phyloP scores from a whole-genome alignment of 1,140 invertebrate species.

The Hestina assimilis region DNA sequence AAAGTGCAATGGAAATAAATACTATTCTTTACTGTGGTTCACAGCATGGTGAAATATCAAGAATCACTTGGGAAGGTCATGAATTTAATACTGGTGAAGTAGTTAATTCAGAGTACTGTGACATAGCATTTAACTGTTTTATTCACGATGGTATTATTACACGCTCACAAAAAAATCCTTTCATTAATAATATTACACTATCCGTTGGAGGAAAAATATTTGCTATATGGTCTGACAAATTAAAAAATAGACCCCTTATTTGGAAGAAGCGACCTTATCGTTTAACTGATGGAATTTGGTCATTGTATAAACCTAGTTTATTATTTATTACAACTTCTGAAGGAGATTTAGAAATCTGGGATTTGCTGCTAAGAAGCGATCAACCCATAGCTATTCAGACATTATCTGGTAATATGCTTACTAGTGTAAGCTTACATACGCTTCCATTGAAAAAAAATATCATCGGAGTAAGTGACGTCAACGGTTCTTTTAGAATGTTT shows the following conservation, averaged over 20 bases:
- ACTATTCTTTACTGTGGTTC: slow-evolving; percentile 62
- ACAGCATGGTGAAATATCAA: slow-evolving; percentile 76
- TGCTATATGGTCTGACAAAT: slow-evolving; percentile 65
- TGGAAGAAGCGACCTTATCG: slow-evolving; percentile 65
- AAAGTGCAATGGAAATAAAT: slow-evolving; percentile 62
- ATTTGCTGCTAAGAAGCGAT: slow-evolving; percentile 66
- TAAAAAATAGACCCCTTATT: slow-evolving; percentile 49
- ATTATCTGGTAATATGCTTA: slow-evolving; percentile 68
- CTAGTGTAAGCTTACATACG: slow-evolving; percentile 76
- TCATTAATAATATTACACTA: slow-evolving; percentile 76
- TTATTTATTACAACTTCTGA: slow-evolving; percentile 62
- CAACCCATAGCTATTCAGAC: slow-evolving; percentile 65
- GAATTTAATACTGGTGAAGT: slow-evolving; percentile 79
- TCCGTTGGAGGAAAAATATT: slow-evolving; percentile 72
- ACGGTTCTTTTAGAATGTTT: slow-evolving; percentile 81
- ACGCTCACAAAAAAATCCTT: slow-evolving; percentile 78
- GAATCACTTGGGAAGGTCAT: slow-evolving; percentile 80
- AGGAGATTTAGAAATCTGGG: slow-evolving; percentile 69
- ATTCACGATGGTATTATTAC: slow-evolving; percentile 84
- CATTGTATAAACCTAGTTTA: slow-evolving; percentile 67
- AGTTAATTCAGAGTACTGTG: slow-evolving; percentile 78
- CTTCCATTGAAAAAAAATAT: slow-evolving; percentile 74
- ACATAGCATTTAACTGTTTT: slow-evolving; percentile 67
- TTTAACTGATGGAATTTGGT: slow-evolving; percentile 65
- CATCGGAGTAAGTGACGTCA: slow-evolving; percentile 79